phyloP scores from a whole-genome alignment of 1,140 invertebrate genomes.

The Ceratosolen solmsi region DNA sequence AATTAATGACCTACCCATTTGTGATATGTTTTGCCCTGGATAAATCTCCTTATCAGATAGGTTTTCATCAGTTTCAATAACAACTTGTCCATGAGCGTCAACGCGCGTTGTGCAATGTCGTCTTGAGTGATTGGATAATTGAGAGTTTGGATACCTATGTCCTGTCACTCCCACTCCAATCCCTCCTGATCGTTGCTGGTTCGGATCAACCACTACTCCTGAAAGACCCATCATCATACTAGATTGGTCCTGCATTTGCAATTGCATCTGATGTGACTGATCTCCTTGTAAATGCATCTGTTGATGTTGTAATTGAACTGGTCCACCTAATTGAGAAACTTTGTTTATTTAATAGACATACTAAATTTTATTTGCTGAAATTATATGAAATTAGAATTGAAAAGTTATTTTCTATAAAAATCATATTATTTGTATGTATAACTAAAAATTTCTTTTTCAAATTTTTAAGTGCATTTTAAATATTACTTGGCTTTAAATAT shows the following conservation, averaged over 20 bases:
- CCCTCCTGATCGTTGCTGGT: constrained; percentile 64
- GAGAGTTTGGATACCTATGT: constrained; percentile 64
- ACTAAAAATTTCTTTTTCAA: too few species aligned
- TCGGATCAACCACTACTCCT: constrained; percentile 56
- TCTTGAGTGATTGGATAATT: constrained; percentile 71
- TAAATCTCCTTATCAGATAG: constrained; percentile 90
- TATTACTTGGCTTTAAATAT: too few species aligned
- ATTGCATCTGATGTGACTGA: constrained; percentile 49
- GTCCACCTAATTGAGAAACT: constrained; percentile 33
- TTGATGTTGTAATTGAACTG: constrained; percentile 59
- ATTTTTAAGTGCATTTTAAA: too few species aligned
- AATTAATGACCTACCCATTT: constrained; percentile 73
- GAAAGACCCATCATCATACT: constrained; percentile 64
- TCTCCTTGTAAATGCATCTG: constrained; percentile 65
- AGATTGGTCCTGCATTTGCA: constrained; percentile 59
- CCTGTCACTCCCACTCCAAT: constrained; percentile 23
- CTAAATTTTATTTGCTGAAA: too few species aligned
- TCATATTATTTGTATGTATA: too few species aligned
- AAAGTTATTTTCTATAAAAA: too few species aligned
- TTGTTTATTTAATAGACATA: too few species aligned
- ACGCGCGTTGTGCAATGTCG: constrained; percentile 68
- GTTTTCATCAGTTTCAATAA: constrained; percentile 90
- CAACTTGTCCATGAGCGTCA: constrained; percentile 75
- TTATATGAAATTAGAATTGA: too few species aligned
- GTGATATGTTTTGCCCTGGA: constrained; percentile 77